phyloP scores from a whole-genome alignment of 2,888 invertebrate species.

The Cheiracanthium punctorium region DNA sequence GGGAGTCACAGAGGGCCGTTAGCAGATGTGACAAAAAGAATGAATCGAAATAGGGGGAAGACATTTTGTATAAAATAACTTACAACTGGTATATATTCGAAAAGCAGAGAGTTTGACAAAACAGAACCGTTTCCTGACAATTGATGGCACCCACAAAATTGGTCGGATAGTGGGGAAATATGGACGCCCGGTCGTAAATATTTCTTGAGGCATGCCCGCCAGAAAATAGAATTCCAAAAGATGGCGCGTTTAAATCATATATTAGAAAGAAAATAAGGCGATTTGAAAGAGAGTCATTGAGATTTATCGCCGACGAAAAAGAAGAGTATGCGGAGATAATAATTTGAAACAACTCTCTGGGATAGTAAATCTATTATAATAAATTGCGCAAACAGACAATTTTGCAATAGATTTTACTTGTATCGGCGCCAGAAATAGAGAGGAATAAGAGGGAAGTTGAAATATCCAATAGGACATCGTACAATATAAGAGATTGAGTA shows the following conservation, averaged over 20 bases:
- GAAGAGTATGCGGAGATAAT: neutral
- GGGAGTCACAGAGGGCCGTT: neutral
- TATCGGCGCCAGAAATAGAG: too few species aligned
- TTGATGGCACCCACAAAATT: neutral
- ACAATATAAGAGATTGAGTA: too few species aligned
- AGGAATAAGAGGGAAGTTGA: too few species aligned
- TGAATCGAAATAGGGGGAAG: neutral
- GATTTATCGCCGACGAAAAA: neutral
- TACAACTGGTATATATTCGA: constrained; percentile 1
- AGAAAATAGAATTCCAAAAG: neutral
- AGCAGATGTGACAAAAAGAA: neutral
- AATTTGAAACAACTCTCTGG: neutral
- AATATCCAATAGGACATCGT: too few species aligned
- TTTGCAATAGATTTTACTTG: too few species aligned
- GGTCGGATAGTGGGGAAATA: neutral
- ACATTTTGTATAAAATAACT: constrained; percentile 1
- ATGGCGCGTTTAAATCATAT: neutral
- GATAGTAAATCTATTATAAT: neutral
- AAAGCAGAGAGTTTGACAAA: neutral
- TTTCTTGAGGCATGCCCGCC: neutral
- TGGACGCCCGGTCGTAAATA: neutral
- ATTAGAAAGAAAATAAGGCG: neutral
- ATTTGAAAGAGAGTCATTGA: neutral
- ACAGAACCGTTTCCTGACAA: neutral
- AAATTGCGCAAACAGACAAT: neutral